Percentiles rank a stretch among this genome's conserved stretches.
Evolutionary conservation across 2,888 invertebrate species (phyloP).

Genomic region (Pristionchus exspectatus): DNA sequence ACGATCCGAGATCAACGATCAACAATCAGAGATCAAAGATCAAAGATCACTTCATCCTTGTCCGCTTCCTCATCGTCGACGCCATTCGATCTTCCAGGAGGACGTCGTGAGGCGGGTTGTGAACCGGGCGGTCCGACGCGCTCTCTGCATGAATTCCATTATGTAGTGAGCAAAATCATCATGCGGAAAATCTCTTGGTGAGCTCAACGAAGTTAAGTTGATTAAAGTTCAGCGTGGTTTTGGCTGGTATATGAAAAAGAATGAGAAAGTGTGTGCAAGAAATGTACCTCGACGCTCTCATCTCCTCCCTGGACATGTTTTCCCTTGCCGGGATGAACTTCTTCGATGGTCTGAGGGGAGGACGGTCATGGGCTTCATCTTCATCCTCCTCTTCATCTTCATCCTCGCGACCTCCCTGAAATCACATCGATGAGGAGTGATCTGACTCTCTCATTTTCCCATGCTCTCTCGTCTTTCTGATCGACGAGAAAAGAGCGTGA

Average conservation of each 20-base stretch:
- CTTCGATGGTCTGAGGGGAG: neutral
- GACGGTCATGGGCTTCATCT: neutral
- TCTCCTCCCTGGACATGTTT: constrained; percentile 24
- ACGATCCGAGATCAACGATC: too few species aligned
- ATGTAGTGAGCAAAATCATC: neutral
- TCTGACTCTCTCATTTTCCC: neutral
- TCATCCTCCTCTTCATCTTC: constrained; percentile 38
- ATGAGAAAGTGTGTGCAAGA: too few species aligned
- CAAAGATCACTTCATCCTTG: neutral
- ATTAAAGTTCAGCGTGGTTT: too few species aligned
- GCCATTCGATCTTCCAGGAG: neutral
- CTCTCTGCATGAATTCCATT: neutral
- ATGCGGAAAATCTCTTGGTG: too few species aligned
- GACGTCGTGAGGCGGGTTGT: neutral
- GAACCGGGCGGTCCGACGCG: neutral
- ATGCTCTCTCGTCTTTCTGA: neutral
- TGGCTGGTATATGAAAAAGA: too few species aligned
- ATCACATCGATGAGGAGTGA: neutral
- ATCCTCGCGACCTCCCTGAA: neutral
- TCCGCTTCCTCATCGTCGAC: constrained; percentile 10
- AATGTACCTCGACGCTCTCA: neutral
- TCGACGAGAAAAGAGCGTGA: neutral
- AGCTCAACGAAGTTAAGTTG: too few species aligned
- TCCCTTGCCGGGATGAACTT: constrained; percentile 24
- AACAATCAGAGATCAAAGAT: neutral